phyloP scores from a whole-genome alignment of 2,113 vertebrate species.

The Rissa tridactyla region DNA sequence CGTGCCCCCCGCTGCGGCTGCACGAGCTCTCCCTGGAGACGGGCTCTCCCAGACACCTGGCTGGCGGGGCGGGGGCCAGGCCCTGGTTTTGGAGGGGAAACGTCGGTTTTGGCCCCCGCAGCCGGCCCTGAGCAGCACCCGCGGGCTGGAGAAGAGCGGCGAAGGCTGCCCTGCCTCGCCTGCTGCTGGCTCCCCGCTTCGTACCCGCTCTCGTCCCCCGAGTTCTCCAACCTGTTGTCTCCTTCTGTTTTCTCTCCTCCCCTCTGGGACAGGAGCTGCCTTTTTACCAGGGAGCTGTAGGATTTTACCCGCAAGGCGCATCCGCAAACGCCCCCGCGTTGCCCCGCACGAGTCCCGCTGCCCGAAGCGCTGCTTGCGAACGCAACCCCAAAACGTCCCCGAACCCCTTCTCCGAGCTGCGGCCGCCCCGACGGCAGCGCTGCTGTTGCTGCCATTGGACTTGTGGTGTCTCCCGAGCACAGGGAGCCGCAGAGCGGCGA shows the following conservation, averaged over 20 bases:
- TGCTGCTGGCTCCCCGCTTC: accelerated
- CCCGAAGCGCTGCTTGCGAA: accelerated
- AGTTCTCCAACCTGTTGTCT: neutral
- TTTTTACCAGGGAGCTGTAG: neutral
- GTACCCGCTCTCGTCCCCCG: neutral
- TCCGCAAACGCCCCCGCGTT: accelerated
- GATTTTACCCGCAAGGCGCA: accelerated
- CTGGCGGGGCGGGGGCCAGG: neutral
- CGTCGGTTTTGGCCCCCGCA: accelerated
- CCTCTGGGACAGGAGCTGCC: neutral
- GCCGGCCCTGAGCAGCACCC: neutral
- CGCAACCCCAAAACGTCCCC: accelerated
- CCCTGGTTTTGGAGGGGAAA: neutral
- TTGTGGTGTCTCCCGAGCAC: slow-evolving; percentile 52
- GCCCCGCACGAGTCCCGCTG: accelerated
- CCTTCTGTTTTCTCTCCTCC: neutral
- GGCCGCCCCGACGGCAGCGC: neutral
- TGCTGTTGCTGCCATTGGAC: slow-evolving; percentile 41
- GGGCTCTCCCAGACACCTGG: neutral
- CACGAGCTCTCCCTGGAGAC: neutral
- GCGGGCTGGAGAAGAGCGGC: neutral
- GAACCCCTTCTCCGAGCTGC: neutral
- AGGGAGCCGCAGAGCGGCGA: neutral
- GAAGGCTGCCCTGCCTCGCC: neutral
- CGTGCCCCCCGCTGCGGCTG: neutral